phyloP scores from a whole-genome alignment of 2,888 invertebrate species.

The Pharmacophagus antenor region DNA sequence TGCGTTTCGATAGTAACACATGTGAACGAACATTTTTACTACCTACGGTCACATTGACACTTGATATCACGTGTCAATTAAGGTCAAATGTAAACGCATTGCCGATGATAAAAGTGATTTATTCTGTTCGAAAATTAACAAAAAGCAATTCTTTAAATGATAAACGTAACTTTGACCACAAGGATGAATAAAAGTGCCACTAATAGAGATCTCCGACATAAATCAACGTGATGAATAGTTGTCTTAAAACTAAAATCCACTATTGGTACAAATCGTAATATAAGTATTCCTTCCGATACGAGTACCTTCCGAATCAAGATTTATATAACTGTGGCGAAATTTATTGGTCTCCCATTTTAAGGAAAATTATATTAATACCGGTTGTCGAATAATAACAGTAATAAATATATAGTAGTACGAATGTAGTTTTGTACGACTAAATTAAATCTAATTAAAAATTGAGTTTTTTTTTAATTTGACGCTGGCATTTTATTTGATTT shows the following conservation, averaged over 20 bases:
- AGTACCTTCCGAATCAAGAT: conserved; percentile 23
- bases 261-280: conserved; percentile 16
- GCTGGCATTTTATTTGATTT: too few relatives aligned
- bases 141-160: neutral
- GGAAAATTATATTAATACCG: conserved; percentile 5
- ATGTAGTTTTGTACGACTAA: too few relatives aligned
- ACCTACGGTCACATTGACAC: too few relatives aligned
- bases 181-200: neutral
- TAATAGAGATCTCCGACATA: conserved; percentile 3
- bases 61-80: too few relatives aligned
- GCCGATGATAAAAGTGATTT: too few relatives aligned
- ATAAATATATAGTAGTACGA: neutral
- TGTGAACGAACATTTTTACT: too few relatives aligned
- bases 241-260: conserved; percentile 17
- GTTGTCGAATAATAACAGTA: neutral
- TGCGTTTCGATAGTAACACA: too few relatives aligned
- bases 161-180: neutral
- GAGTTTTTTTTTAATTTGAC: too few relatives aligned
- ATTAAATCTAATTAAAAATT: too few relatives aligned
- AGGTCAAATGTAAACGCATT: too few relatives aligned
- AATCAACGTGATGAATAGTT: conserved; percentile 24
- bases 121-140: neutral
- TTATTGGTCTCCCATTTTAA: conserved; percentile 18
- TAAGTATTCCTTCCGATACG: conserved; percentile 19
- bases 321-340: conserved; percentile 19